Evolutionary conservation across 2,888 invertebrate genomes (phyloP).

Genomic region (Amphimallon solstitiale): DNA sequence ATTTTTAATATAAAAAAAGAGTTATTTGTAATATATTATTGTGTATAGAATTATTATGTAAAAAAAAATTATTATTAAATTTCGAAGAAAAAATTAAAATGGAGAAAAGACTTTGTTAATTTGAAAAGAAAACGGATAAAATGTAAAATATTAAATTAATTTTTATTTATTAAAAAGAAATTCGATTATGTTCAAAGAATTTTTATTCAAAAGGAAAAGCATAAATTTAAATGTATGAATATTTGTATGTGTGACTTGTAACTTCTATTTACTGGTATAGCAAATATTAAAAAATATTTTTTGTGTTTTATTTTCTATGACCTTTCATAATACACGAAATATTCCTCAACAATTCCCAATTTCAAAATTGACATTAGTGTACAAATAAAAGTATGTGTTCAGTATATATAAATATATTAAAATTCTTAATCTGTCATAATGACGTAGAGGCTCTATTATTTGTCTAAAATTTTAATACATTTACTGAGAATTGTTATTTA

Average conservation of each 20-base stretch:
- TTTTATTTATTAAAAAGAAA: conserved; percentile 6
- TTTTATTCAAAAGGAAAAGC: conserved; percentile 29
- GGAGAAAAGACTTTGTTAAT: neutral
- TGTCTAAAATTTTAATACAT: too few relatives aligned
- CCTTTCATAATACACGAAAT: too few relatives aligned
- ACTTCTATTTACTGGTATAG: conserved; percentile 54
- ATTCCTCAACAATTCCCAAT: too few relatives aligned
- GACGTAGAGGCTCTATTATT: too few relatives aligned
- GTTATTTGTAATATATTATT: conserved; percentile 37
- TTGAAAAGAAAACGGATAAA: neutral
- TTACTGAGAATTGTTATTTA: too few relatives aligned
- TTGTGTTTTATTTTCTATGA: conserved; percentile 37
- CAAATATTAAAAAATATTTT: conserved; percentile 51
- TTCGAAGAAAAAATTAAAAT: conserved; percentile 15
- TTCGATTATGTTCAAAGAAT: conserved; percentile 4
- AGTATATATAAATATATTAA: too few relatives aligned
- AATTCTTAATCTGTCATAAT: too few relatives aligned
- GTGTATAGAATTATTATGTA: conserved; percentile 15
- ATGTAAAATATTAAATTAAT: conserved; percentile 10
- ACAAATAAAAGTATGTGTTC: too few relatives aligned
- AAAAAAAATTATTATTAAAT: conserved; percentile 1
- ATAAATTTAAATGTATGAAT: conserved; percentile 40
- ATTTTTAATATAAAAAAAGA: conserved; percentile 13
- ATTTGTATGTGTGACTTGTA: conserved; percentile 54
- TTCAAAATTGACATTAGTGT: too few relatives aligned